Conservation (phyloP, 2,797 vertebrate genomes). For the Anisognathus igniventris region DNA sequence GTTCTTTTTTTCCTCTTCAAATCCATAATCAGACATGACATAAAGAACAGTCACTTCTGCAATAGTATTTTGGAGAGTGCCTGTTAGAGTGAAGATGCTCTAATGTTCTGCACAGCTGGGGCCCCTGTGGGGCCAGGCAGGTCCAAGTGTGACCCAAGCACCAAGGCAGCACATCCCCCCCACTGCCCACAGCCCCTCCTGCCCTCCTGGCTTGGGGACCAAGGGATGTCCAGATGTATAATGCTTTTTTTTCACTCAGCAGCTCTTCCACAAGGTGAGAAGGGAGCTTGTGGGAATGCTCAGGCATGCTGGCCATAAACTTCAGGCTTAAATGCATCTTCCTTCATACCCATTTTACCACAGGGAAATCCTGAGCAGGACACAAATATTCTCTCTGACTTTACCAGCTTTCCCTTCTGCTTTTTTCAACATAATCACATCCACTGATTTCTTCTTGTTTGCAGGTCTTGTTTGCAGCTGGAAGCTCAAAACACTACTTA, state of each 20-base stretch:
- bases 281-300: neutral
- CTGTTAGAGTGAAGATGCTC: neutral
- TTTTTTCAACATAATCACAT: neutral
- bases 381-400: neutral
- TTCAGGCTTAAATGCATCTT: neutral
- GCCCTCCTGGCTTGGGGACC: fast-evolving
- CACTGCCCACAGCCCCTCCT: neutral
- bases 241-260: neutral
- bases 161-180: neutral
- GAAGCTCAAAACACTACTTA: neutral
- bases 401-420: neutral
- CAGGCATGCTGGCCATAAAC: neutral
- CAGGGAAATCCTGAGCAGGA: neutral
- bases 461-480: constrained; percentile 6
- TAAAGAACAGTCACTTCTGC: neutral
- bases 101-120: neutral
- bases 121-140: neutral
- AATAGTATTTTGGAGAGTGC: neutral
- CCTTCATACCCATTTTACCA: neutral
- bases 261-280: neutral
- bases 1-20: neutral
- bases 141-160: neutral
- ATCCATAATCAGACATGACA: fast-evolving
- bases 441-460: neutral
- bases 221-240: neutral